Evolutionary conservation across 2,888 invertebrate species (phyloP), one percentile per base, ranked within the genome.

Genomic region (Chouioia cunea): DNA sequence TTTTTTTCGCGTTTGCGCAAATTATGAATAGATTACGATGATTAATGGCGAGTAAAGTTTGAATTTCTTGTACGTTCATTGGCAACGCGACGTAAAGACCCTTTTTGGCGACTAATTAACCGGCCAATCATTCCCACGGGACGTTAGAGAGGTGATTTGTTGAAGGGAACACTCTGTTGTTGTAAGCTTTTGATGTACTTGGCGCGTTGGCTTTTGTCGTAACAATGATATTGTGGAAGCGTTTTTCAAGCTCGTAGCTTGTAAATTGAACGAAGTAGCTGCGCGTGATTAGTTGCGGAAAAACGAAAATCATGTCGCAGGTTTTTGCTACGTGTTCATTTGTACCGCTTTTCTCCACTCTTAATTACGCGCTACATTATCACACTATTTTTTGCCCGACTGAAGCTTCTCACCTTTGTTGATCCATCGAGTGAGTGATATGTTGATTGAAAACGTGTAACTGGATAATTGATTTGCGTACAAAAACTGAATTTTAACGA

Each of bases 21-120:
- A 67, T 67, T 67, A 67, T 52, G 64, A 63, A 71, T 64, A 36
- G 66, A 58, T 71, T 58, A 66, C 58, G 43, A 52, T 57, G 63
- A 71, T 56, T 52, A 71, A 71, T 63, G 63, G 56, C 44, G 58
- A 70, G 56, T 66, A 65, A 71, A 66, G 70, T 60, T 60, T 50
- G 59, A 54, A 56, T 58, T 57, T 63, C 52, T 58, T 12, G 36
- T 12, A 12, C 27, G 27, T 6, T 2, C 27, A 66, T 71, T 66
- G 62, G 50, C 63, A 10, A 57, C 43, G 10, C 52, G 20, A 43
- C 50, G 14, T n/a, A n/a, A n/a, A 12, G 47, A 22, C 12, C 18
- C 14, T 47, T 16, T 12, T 46, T 18, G 8, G 50, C 18, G 50
- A 8, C 63, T 63, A 63, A 71, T 67, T 58, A 63, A 63, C n/a